Base-by-base conservation (phyloP, 2,113 vertebrate species). In the Choloepus hoffmanni region DNA sequence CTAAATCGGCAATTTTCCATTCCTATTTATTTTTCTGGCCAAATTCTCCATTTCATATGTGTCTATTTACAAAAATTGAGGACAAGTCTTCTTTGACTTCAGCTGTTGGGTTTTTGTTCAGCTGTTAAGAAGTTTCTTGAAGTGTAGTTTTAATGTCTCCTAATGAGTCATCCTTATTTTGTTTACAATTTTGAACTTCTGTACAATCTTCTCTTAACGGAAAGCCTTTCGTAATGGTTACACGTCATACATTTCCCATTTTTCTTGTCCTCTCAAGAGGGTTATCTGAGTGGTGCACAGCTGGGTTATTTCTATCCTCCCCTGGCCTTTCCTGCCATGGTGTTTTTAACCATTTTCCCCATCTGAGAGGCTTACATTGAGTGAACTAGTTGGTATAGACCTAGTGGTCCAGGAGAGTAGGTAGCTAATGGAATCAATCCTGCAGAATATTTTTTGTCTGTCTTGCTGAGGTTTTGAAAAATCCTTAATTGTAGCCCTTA, bases 121-220 rank as follows among this genome's bases (percentile, higher is more conserved):
- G 19, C 43, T 79, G 40, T 74, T 85, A 9, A 74, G 48, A 70
- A 28, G 12, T 79, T 93, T 81, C n/a, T 88, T 19, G 5, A 88
- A 65, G 76, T 78, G 68, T 85, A 9, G 28, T 62, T 45, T 92
- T 19, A 55, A 55, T 14, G 21, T 82, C 53, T 94, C 53, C 28
- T 60, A 33, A 40, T 30, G 28, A 85, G 14, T 85, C 78, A 89
- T 79, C 50, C 78, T 95, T 72, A 45, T 92, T 95, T 84, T 88
- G 74, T n/a, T 84, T 81, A 85, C 24, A 62, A 30, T 36, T 63
- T 89, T 70, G 40, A 89, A 13, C 40, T 94, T 78, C 86, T 36
- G 23, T 62, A 3, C 63, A 67, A 40, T 89, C 63, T 77, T 94
- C 43, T 76, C 26, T 58, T 68, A 86, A 76, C 84, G n/a, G 33